These are phyloP conservation scores for Aegypius monachus DNA, from an alignment of 2,113 vertebrate genomes.

Conservation along the genomic window DNA sequence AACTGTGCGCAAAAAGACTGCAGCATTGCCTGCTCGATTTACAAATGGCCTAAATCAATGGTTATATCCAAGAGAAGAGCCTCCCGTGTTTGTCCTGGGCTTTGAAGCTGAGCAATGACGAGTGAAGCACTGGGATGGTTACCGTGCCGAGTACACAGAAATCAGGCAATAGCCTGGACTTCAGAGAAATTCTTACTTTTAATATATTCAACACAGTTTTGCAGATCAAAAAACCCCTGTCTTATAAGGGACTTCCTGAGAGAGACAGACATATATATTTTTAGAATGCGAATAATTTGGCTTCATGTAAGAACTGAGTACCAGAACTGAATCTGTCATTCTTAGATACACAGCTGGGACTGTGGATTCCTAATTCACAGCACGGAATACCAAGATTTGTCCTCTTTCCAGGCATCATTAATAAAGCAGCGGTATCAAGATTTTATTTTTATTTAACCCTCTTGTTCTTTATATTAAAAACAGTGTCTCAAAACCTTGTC, in stretches of 20 bases:
- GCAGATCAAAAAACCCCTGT: neutral
- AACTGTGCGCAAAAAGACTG: fast-evolving
- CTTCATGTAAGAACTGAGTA: neutral
- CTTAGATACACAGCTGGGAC: neutral
- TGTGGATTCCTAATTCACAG: neutral
- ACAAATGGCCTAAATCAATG: neutral
- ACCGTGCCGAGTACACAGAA: neutral
- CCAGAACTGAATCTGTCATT: neutral
- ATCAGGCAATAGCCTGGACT: neutral
- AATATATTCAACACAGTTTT: neutral
- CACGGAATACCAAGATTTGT: neutral
- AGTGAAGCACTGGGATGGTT: neutral
- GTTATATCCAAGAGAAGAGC: neutral
- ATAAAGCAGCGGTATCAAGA: neutral
- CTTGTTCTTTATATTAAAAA: neutral
- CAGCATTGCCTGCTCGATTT: neutral
- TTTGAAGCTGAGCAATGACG: neutral
- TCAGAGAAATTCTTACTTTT: neutral
- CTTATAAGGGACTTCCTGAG: neutral
- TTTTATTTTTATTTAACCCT: neutral
- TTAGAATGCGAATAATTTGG: neutral
- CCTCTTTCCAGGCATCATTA: neutral
- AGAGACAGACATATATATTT: fast-evolving
- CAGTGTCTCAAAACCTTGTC: neutral
- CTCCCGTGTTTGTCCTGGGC: neutral